Conservation (phyloP, 2,113 vertebrate genomes). For the Marmota flaviventris region DNA sequence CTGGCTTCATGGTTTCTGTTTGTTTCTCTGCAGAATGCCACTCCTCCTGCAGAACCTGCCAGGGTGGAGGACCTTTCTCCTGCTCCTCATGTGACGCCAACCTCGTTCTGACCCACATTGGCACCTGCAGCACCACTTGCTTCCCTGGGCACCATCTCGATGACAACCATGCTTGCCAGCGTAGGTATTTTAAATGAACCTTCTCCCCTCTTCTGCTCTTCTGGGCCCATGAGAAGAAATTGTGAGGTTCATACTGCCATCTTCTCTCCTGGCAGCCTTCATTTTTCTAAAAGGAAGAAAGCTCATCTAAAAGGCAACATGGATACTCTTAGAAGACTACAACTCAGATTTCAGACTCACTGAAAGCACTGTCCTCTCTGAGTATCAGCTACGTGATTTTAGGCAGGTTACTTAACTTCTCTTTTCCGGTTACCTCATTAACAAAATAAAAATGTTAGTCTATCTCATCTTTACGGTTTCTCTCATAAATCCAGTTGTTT, state of each 20-base stretch:
- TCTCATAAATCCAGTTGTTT: neutral
- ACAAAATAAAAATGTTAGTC: neutral
- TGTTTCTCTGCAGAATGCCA: constrained; percentile 91
- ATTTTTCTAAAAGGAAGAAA: constrained; percentile 20
- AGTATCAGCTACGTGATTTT: neutral
- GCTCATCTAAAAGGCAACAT: neutral
- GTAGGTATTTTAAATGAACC: constrained; percentile 83
- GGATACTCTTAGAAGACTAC: neutral
- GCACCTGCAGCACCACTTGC: constrained; percentile 89
- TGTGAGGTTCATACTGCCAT: neutral
- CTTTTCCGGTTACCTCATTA: neutral
- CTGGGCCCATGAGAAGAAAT: constrained; percentile 49
- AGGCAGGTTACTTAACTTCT: neutral
- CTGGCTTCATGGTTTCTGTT: neutral
- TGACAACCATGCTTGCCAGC: constrained; percentile 87
- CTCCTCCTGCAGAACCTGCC: constrained; percentile 92
- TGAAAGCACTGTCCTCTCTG: neutral
- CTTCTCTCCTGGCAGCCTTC: neutral
- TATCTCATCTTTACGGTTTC: neutral
- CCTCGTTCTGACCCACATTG: constrained; percentile 88
- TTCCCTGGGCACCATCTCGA: constrained; percentile 91
- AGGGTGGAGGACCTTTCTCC: constrained; percentile 85
- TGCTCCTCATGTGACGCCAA: constrained; percentile 91
- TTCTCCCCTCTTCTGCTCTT: neutral
- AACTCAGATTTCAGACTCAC: neutral